Conservation (phyloP, 2,797 vertebrate genomes). For the Sebastes wilsoni region DNA sequence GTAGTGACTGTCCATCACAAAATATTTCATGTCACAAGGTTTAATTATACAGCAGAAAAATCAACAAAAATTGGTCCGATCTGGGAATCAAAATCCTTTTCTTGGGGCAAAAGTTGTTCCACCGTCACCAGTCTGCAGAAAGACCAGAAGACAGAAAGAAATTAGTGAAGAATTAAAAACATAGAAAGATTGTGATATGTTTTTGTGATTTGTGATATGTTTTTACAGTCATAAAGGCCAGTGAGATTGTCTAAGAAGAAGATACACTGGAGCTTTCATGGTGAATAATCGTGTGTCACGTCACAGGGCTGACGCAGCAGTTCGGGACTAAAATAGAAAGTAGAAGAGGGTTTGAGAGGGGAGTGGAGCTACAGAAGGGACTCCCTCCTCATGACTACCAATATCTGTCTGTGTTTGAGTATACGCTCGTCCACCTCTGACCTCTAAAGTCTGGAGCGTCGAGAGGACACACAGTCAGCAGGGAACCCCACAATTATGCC, state of each 20-base stretch:
- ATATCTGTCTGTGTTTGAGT: conserved; percentile 59
- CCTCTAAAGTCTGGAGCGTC: conserved; percentile 56
- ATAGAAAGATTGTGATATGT: not conserved
- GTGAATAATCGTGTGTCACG: not conserved
- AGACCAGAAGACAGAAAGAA: conserved; percentile 15
- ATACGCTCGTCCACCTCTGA: conserved; percentile 56
- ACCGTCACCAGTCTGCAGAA: conserved; percentile 44
- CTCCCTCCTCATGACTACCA: conserved; percentile 50
- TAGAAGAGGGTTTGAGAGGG: not conserved
- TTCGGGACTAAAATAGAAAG: conserved; percentile 12
- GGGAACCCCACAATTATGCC: conserved; percentile 50
- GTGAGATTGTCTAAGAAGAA: not conserved
- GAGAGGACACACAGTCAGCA: conserved; percentile 47
- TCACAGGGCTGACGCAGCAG: conserved; percentile 42
- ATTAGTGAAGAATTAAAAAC: conserved; percentile 19
- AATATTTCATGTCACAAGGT: not conserved
- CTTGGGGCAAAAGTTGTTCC: not conserved
- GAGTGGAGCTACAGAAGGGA: not conserved
- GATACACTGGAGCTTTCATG: not conserved
- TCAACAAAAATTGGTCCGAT: not conserved
- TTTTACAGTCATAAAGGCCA: not conserved
- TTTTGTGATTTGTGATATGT: not conserved
- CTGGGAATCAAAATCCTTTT: not conserved
- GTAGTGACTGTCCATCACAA: not conserved
- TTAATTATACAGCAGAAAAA: not conserved